These are phyloP conservation scores for Cebidichthys violaceus DNA, from an alignment of 2,113 vertebrate genomes.

Conservation along the genomic window DNA sequence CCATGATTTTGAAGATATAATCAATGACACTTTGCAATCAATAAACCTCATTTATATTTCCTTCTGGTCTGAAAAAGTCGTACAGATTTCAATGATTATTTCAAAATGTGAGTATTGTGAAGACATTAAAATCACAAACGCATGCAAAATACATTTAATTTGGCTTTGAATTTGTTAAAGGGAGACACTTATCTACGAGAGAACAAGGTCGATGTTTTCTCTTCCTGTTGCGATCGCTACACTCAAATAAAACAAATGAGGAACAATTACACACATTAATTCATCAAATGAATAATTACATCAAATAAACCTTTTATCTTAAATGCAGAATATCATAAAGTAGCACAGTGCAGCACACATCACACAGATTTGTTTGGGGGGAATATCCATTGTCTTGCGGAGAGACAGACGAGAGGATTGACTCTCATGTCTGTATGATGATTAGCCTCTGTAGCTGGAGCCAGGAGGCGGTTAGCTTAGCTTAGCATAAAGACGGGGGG, in stretches of 20 bases:
- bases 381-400: background rate
- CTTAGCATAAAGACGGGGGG: background rate
- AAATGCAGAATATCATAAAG: background rate
- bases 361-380: background rate
- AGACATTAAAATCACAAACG: background rate
- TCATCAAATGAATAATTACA: background rate
- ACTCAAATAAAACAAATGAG: background rate
- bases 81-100: background rate
- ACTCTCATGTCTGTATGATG: background rate
- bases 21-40: constrained; percentile 1
- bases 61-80: background rate
- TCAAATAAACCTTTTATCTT: background rate
- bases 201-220: background rate
- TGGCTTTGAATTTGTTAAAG: background rate
- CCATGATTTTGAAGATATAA: background rate
- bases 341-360: background rate
- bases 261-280: background rate
- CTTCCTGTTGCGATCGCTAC: background rate
- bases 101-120: background rate
- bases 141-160: background rate
- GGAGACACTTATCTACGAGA: background rate
- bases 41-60: background rate
- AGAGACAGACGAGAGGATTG: background rate
- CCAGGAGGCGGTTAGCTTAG: background rate
- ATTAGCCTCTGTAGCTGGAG: background rate